These are phyloP conservation scores for Cephalopachus bancanus DNA, from an alignment of 2,797 vertebrate species.

Conservation along the genomic window DNA sequence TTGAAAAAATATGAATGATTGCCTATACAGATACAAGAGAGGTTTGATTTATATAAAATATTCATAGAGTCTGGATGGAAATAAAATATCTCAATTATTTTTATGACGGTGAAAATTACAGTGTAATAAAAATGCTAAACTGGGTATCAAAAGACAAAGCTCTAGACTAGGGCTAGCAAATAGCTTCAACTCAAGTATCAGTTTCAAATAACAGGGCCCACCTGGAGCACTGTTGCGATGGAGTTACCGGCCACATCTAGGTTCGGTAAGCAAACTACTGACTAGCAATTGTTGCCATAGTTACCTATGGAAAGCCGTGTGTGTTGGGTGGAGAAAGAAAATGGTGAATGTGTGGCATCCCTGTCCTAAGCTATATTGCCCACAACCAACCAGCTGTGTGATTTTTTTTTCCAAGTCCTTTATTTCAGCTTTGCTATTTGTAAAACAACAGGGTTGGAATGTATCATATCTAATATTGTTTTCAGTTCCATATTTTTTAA, in stretches of 20 bases:
- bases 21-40: neutral
- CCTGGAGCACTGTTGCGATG: neutral
- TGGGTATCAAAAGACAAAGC: neutral
- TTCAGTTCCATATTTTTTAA: slow-evolving; percentile 18
- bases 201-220: neutral
- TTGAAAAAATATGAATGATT: neutral
- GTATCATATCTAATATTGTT: neutral
- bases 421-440: neutral
- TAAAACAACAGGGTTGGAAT: neutral
- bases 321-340: too few relatives aligned
- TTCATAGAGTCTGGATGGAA: neutral
- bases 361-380: neutral
- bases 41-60: neutral
- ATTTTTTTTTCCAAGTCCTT: neutral
- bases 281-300: neutral
- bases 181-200: neutral
- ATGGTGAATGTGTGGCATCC: neutral
- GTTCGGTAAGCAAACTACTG: neutral
- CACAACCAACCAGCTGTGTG: neutral
- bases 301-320: neutral
- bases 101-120: neutral
- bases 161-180: neutral
- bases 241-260: neutral
- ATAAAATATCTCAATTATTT: slow-evolving; percentile 31
- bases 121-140: neutral